Conservation (phyloP, 2,888 invertebrate species). For the Drosophila meridionalis region DNA sequence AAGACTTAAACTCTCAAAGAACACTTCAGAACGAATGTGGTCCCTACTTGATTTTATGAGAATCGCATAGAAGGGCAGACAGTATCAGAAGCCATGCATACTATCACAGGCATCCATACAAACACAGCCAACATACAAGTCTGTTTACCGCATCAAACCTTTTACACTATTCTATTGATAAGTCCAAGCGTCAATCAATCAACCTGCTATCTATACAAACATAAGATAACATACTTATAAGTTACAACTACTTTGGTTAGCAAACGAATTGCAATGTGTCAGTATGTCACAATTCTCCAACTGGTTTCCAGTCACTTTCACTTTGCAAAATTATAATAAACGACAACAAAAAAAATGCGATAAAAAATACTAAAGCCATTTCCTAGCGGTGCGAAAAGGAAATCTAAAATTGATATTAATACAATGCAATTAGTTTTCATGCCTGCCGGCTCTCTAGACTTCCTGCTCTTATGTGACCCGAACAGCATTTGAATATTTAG, state of each 20-base stretch:
- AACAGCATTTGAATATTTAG: not conserved
- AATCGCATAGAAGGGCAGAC: not conserved
- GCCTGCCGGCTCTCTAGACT: not conserved
- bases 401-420: conserved; percentile 7
- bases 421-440: conserved; percentile 4
- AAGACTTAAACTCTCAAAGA: not conserved
- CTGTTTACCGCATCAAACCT: not conserved
- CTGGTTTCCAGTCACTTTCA: conserved; percentile 10
- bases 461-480: not conserved
- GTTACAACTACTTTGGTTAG: not conserved
- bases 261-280: not conserved
- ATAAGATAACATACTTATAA: not conserved
- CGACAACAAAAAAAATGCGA: not conserved
- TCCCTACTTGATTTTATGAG: not conserved
- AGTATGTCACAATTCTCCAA: conserved; percentile 1
- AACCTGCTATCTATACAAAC: not conserved
- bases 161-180: not conserved
- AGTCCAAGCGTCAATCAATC: not conserved
- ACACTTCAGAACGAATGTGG: not conserved
- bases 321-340: conserved; percentile 2
- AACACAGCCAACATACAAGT: not conserved
- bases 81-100: not conserved
- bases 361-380: conserved; percentile 5
- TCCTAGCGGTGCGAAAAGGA: not conserved
- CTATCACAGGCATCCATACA: not conserved